These are phyloP conservation scores for Venusia cambrica DNA, from an alignment of 2,888 invertebrate genomes.

Conservation along the genomic window DNA sequence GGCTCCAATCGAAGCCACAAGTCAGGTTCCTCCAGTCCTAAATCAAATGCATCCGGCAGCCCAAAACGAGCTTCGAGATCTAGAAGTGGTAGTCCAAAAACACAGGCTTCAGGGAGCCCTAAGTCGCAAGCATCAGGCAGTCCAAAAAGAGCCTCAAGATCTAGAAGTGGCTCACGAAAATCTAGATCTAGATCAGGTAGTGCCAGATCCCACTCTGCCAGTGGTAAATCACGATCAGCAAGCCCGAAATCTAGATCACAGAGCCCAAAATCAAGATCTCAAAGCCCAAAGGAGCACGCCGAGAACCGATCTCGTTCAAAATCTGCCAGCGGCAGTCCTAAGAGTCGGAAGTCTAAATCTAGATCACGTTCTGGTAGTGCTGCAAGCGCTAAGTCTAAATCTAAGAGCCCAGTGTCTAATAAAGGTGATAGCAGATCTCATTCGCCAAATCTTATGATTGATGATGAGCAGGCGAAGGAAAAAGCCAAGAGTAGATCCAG, in stretches of 20 bases:
- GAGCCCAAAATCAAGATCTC: constrained; percentile 49
- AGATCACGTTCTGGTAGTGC: constrained; percentile 33
- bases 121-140: constrained; percentile 60
- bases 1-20: constrained; percentile 59
- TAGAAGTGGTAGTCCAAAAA: constrained; percentile 59
- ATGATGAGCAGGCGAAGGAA: constrained; percentile 62
- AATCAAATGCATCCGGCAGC: constrained; percentile 67
- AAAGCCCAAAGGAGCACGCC: constrained; percentile 52
- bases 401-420: constrained; percentile 45
- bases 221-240: constrained; percentile 49
- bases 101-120: constrained; percentile 65
- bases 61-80: constrained; percentile 64
- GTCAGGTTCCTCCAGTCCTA: constrained; percentile 55
- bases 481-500: constrained; percentile 68
- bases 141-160: constrained; percentile 58
- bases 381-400: constrained; percentile 27
- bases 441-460: constrained; percentile 77
- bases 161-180: constrained; percentile 59
- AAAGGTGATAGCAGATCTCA: constrained; percentile 71
- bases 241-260: constrained; percentile 51
- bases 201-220: constrained; percentile 53
- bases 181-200: constrained; percentile 53
- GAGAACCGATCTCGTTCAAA: constrained; percentile 25
- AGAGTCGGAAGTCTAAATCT: constrained; percentile 32
- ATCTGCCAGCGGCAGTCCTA: constrained; percentile 26